Base-by-base conservation (phyloP, 2,113 vertebrate species). In the Nerophis lumbriciformis region DNA sequence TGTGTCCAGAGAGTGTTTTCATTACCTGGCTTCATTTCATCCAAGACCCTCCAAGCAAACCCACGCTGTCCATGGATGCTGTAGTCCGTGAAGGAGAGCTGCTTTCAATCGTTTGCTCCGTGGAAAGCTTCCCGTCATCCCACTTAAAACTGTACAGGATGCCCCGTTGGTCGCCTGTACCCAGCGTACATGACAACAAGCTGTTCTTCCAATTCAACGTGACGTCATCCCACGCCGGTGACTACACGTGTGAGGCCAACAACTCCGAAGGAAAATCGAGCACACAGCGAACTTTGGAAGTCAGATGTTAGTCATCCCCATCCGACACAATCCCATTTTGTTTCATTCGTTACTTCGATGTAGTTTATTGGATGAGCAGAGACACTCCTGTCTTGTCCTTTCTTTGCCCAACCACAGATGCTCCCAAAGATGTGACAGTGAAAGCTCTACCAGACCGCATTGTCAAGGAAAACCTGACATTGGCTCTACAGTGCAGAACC, bases 11-110 rank as follows among this genome's bases (percentile, higher is more conserved):
- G 5, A 49, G 3, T 11, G 8, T 49, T 6, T 7, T 15, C 14
- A 48, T 14, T 48, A 48, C 47, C 14, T 8, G 72, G 51, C 16
- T 60, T 74, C 42, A 35, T 75, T 48, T 78, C 9, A 44, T 10
- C 79, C 42, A 3, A 90, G 89, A 83, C 66, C 42, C 73, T 49
- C 89, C 87, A 10, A 76, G 45, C 14, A n/a, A 49, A 11, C 45
- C 38, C n/a, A 48, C 0, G 0, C 58, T 90, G 42, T 47, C 47
- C 3, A 74, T 89, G 78, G 15, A 7, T 1, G 0, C 6, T 1
- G 59, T 47, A 49, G 67, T 78, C 60, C 79, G 0, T 0, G 83
- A 86, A 4, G 69, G 35, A 1, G 36, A 77, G 4, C 1, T 1
- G 4, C 6, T 81, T 15, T 49, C 11, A 19, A 61, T 90, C 52